Percentiles rank a stretch among this genome's conserved stretches.
Evolutionary conservation across 2,888 invertebrate genomes (phyloP).

Genomic region (Drosophila suboccidentalis): DNA sequence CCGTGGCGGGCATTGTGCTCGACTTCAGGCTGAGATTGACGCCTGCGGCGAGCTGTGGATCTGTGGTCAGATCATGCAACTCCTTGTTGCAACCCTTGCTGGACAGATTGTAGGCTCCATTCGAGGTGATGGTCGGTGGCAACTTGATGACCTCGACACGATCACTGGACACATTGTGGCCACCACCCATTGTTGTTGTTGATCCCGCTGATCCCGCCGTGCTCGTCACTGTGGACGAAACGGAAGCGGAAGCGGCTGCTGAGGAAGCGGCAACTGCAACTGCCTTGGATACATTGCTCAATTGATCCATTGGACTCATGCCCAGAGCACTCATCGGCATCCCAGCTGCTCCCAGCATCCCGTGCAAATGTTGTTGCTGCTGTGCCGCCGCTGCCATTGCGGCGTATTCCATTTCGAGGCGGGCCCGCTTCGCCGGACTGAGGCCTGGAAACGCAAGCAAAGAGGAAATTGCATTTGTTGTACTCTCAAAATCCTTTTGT

Average conservation of each 20-base stretch:
- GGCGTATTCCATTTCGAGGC: slow-evolving; percentile 86
- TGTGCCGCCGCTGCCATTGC: slow-evolving; percentile 85
- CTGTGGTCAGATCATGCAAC: slow-evolving; percentile 82
- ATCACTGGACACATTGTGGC: slow-evolving; percentile 85
- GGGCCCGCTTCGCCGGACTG: slow-evolving; percentile 85
- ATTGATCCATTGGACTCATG: slow-evolving; percentile 59
- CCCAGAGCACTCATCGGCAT: slow-evolving; percentile 60
- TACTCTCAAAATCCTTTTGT: slow-evolving; percentile 81
- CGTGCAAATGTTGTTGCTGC: slow-evolving; percentile 79
- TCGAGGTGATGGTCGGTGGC: slow-evolving; percentile 89
- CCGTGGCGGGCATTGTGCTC: slow-evolving; percentile 50
- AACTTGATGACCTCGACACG: slow-evolving; percentile 94
- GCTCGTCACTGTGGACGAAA: slow-evolving; percentile 44
- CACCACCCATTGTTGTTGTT: slow-evolving; percentile 21
- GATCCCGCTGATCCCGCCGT: slow-evolving; percentile 27
- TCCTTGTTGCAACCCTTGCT: slow-evolving; percentile 83
- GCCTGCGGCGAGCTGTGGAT: slow-evolving; percentile 75
- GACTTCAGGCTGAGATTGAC: slow-evolving; percentile 85
- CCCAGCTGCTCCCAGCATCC: slow-evolving; percentile 68
- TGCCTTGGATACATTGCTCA: slow-evolving; percentile 61
- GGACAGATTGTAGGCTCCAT: slow-evolving; percentile 86
- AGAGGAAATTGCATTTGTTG: slow-evolving; percentile 84
- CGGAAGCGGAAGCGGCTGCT: slow-evolving; percentile 4
- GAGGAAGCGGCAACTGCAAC: slow-evolving; percentile 32
- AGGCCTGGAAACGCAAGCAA: slow-evolving; percentile 87